Conservation (phyloP, 2,888 invertebrate genomes). For the Clivina fossor region DNA sequence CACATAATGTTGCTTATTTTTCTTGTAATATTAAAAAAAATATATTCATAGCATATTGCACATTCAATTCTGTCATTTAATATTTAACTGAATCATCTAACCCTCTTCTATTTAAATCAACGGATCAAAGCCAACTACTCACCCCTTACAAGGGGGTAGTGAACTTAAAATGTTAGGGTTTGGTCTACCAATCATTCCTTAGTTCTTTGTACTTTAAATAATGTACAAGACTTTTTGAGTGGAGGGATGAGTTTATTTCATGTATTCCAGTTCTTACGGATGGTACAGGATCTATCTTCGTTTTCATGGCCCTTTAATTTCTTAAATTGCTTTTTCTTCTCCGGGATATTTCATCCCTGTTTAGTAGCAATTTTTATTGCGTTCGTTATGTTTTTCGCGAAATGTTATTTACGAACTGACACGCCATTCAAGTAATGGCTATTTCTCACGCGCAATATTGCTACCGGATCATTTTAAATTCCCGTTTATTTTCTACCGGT, state of each 20-base stretch:
- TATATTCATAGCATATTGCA: too few species aligned
- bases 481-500: too few species aligned
- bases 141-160: slow-evolving; percentile 15
- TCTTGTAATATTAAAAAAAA: too few species aligned
- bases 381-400: slow-evolving; percentile 27
- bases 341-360: slow-evolving; percentile 13
- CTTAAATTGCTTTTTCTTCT: slow-evolving; percentile 27
- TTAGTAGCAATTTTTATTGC: slow-evolving; percentile 22
- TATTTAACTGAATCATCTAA: too few species aligned
- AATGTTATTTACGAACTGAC: slow-evolving; percentile 31
- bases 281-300: too few species aligned
- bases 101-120: too few species aligned
- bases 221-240: background rate
- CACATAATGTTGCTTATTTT: too few species aligned
- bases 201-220: background rate
- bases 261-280: too few species aligned
- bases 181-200: background rate
- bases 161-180: background rate
- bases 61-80: too few species aligned
- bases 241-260: slow-evolving; percentile 17
- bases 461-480: too few species aligned
- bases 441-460: slow-evolving; percentile 20
- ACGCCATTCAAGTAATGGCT: slow-evolving; percentile 25
- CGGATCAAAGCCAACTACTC: background rate
- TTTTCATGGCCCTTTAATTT: slow-evolving; percentile 31